Percentiles rank a stretch among this genome's conserved stretches.
These are phyloP conservation scores for Nymphalis polychloros DNA, from an alignment of 2,888 invertebrate genomes.

Conservation along the genomic window DNA sequence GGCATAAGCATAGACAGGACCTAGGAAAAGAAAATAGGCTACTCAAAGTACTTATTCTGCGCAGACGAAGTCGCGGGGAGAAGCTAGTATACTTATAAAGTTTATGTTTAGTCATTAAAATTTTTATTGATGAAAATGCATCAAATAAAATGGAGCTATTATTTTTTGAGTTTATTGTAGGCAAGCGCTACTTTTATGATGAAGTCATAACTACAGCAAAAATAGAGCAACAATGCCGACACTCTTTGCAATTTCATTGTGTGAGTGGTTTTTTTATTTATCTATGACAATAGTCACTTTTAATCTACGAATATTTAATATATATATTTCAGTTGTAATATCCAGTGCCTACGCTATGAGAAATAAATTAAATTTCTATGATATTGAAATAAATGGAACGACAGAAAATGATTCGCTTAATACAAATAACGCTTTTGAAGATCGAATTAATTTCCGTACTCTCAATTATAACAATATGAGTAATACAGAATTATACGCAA, in stretches of 20 bases:
- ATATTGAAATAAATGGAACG: slow-evolving; percentile 21
- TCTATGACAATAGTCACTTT: not conserved
- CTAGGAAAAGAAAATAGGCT: no score
- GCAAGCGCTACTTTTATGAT: slow-evolving; percentile 17
- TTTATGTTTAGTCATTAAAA: not conserved
- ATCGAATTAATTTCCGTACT: not conserved
- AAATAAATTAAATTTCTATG: slow-evolving; percentile 22
- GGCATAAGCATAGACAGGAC: no score
- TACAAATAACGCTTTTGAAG: not conserved
- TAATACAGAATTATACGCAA: not conserved
- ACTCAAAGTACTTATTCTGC: no score
- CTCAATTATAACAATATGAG: not conserved
- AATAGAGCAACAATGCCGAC: slow-evolving; percentile 31
- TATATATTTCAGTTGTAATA: slow-evolving; percentile 26
- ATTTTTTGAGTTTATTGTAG: slow-evolving; percentile 17
- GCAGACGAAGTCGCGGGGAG: no score
- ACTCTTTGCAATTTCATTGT: slow-evolving; percentile 20
- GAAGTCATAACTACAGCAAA: slow-evolving; percentile 10
- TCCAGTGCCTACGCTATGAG: slow-evolving; percentile 12
- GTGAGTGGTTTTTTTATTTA: slow-evolving; percentile 30
- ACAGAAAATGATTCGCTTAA: not conserved
- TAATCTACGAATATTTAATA: not conserved
- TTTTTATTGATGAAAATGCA: slow-evolving; percentile 3
- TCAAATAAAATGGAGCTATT: slow-evolving; percentile 22
- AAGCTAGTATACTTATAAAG: not conserved